Percentiles rank a stretch among this genome's conserved stretches.
Evolutionary conservation across 2,888 invertebrate species (phyloP).

Genomic region (Amaurobius ferox): DNA sequence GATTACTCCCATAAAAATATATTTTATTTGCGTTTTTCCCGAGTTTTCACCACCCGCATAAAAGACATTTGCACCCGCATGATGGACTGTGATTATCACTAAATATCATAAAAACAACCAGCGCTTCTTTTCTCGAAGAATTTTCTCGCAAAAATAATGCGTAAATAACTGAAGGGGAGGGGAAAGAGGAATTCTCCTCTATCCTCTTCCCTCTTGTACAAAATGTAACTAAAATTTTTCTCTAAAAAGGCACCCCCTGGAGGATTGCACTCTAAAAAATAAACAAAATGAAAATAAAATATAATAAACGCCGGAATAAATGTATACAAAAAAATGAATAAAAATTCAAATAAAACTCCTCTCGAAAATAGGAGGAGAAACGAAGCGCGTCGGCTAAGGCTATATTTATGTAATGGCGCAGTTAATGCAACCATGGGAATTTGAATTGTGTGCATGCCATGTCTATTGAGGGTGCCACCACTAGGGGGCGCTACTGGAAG

Average conservation of each 20-base stretch:
- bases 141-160: slow-evolving; percentile 21
- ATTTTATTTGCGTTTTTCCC: background rate
- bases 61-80: slow-evolving; percentile 35
- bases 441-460: slow-evolving; percentile 72
- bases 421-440: slow-evolving; percentile 72
- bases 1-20: slow-evolving; percentile 16
- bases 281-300: slow-evolving; percentile 50
- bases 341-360: slow-evolving; percentile 66
- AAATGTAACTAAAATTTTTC: slow-evolving; percentile 39
- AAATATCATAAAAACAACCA: slow-evolving; percentile 41
- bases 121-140: background rate
- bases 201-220: background rate
- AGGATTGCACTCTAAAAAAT: slow-evolving; percentile 55
- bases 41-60: slow-evolving; percentile 27
- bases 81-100: slow-evolving; percentile 67
- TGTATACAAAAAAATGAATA: slow-evolving; percentile 30
- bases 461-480: slow-evolving; percentile 62
- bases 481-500: slow-evolving; percentile 39
- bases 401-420: slow-evolving; percentile 71
- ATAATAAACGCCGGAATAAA: slow-evolving; percentile 48
- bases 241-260: slow-evolving; percentile 55
- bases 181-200: background rate
- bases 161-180: background rate
- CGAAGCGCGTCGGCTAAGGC: slow-evolving; percentile 57
- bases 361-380: slow-evolving; percentile 21